Percentiles rank a stretch among this genome's conserved stretches.
Evolutionary conservation across 2,113 vertebrate species (phyloP).

Genomic region (Chitala chitala): DNA sequence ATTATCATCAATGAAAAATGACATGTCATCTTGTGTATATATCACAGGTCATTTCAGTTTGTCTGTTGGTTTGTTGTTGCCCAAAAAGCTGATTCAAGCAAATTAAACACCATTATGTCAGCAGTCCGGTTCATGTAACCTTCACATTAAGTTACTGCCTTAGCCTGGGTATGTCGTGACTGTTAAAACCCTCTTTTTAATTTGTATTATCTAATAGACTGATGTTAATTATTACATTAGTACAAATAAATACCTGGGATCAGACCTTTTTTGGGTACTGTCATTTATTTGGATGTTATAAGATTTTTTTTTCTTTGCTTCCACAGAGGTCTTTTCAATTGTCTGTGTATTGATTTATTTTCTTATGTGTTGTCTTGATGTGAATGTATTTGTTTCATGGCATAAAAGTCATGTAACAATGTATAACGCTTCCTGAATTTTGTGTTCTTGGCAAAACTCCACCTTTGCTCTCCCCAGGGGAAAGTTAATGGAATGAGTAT

Average conservation of each 20-base stretch:
- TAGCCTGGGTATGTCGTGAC: too few species aligned
- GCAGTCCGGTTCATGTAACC: too few species aligned
- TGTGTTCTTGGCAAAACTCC: background rate
- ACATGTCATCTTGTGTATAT: too few species aligned
- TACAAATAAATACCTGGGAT: background rate
- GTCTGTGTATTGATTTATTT: background rate
- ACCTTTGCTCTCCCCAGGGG: background rate
- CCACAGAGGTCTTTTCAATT: background rate
- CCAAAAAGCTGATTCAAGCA: too few species aligned
- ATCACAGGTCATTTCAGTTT: too few species aligned
- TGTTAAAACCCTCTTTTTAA: too few species aligned
- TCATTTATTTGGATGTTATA: background rate
- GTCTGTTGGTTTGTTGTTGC: too few species aligned
- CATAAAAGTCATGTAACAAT: background rate
- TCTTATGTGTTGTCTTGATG: background rate
- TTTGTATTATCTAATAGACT: too few species aligned
- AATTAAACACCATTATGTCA: too few species aligned
- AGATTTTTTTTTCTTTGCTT: background rate
- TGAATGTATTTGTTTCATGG: background rate
- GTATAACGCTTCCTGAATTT: background rate
- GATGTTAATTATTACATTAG: too few species aligned
- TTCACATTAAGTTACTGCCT: too few species aligned
- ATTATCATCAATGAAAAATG: too few species aligned
- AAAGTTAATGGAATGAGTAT: background rate
- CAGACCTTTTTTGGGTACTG: background rate